Conservation (phyloP, 1,140 invertebrate genomes). For the Diprion similis region DNA sequence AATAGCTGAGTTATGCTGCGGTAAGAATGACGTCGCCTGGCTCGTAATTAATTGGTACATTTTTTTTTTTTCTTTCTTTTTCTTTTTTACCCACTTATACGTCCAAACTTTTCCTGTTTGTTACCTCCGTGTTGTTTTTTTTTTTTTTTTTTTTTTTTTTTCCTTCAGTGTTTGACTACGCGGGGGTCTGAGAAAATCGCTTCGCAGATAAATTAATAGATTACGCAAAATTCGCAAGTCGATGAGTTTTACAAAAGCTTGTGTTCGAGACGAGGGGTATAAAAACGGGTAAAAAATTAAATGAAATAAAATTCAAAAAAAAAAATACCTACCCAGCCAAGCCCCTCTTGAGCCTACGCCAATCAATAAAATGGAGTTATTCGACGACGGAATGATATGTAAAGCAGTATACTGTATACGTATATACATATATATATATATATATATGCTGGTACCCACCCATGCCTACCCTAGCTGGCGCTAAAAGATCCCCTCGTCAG, state of each 20-base stretch:
- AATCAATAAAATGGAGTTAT: neutral
- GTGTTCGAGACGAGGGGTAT: neutral
- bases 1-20: no score
- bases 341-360: neutral
- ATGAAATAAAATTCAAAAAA: no score
- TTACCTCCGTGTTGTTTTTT: neutral
- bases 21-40: no score
- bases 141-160: no score
- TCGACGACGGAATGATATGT: conserved; percentile 1
- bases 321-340: neutral
- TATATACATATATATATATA: neutral
- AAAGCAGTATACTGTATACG: neutral
- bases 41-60: neutral
- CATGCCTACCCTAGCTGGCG: neutral
- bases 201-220: no score
- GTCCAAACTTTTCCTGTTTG: neutral
- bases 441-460: no score
- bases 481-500: neutral
- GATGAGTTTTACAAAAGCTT: neutral
- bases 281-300: neutral
- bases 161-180: no score
- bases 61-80: neutral
- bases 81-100: neutral
- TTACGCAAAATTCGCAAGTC: no score
- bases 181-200: no score